Evolutionary conservation across 2,113 vertebrate species (phyloP).

Genomic region (Coracopsis vasa): DNA sequence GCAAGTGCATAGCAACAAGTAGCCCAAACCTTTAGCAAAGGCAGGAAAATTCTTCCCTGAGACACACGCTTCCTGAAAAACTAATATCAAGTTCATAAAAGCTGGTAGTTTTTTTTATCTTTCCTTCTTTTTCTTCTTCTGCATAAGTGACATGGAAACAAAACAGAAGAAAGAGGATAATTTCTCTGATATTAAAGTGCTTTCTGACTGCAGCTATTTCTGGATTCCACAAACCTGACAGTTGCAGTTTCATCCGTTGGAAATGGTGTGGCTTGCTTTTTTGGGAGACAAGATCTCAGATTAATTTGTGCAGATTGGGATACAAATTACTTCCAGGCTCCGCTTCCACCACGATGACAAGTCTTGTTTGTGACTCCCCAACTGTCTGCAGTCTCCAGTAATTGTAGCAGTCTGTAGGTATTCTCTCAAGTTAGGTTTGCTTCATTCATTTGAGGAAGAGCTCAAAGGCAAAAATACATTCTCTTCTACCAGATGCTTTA

Average conservation of each 20-base stretch:
- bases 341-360: background rate
- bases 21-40: background rate
- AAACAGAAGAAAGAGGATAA: background rate
- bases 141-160: background rate
- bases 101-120: background rate
- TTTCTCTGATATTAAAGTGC: background rate
- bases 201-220: slow-evolving; percentile 1
- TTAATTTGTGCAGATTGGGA: slow-evolving; percentile 8
- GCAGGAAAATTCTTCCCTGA: background rate
- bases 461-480: slow-evolving; percentile 36
- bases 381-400: background rate
- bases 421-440: background rate
- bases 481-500: background rate
- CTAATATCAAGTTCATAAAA: background rate
- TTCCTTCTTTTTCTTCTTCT: background rate
- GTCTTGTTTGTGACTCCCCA: background rate
- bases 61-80: background rate
- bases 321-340: slow-evolving; percentile 26
- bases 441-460: background rate
- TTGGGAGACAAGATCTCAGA: background rate
- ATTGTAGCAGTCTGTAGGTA: background rate
- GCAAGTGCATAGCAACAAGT: background rate
- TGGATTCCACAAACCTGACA: background rate
- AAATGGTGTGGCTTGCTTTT: background rate
- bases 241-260: background rate